phyloP scores from a whole-genome alignment of 1,140 invertebrate genomes.

The Trichonephila inaurata region DNA sequence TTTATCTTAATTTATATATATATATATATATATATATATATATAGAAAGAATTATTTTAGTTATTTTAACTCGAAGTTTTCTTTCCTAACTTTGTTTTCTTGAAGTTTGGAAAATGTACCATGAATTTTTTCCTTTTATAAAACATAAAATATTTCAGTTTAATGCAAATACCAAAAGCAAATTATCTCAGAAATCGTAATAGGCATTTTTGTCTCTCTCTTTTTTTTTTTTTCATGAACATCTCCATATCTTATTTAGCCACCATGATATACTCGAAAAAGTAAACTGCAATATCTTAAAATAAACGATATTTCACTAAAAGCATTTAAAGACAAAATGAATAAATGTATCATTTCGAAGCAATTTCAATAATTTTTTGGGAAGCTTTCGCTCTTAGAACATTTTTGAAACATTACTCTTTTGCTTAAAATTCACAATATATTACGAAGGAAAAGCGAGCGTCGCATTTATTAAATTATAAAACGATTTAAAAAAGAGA shows the following conservation, averaged over 20 bases:
- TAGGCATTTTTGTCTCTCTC: not conserved
- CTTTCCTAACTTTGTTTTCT: too few species aligned
- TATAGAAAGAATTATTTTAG: too few species aligned
- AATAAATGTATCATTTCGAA: not conserved
- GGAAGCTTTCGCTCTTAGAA: not conserved
- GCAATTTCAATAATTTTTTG: not conserved
- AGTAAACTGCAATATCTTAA: not conserved
- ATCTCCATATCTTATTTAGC: too few species aligned
- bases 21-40: too few species aligned
- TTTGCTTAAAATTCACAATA: conserved; percentile 40
- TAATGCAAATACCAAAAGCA: not conserved
- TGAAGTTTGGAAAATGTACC: too few species aligned
- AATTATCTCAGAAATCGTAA: not conserved
- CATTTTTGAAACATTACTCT: not conserved
- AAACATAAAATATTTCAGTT: not conserved
- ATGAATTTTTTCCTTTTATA: not conserved
- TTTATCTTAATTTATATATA: too few species aligned
- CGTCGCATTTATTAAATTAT: conserved; percentile 39
- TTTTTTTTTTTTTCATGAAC: too few species aligned
- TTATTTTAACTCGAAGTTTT: too few species aligned
- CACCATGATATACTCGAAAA: not conserved
- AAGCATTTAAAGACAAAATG: not conserved
- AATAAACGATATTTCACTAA: not conserved
- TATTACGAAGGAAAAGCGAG: conserved; percentile 5
- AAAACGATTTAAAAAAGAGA: conserved; percentile 41